Conservation (phyloP, 2,797 vertebrate genomes). For the Helicolenus hilgendorfi region DNA sequence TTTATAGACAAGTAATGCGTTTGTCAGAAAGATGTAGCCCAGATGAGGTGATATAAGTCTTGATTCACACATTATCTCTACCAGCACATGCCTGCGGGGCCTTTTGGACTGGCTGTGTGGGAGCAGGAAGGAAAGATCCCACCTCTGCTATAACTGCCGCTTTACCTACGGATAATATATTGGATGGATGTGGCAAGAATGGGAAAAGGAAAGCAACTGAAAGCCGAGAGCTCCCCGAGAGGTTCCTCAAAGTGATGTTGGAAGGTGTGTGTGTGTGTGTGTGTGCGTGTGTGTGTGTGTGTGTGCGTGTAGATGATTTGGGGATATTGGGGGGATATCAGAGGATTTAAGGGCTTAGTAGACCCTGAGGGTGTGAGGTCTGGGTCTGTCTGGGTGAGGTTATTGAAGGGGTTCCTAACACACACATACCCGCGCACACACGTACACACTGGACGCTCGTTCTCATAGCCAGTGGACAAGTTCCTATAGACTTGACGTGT, state of each 20-base stretch:
- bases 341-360: constrained; percentile 79
- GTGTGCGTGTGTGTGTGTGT: too few species aligned
- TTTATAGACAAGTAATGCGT: constrained; percentile 13
- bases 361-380: constrained; percentile 81
- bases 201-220: constrained; percentile 69
- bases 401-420: constrained; percentile 66
- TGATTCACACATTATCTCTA: constrained; percentile 45
- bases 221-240: constrained; percentile 76
- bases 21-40: background rate
- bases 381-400: constrained; percentile 69
- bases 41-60: constrained; percentile 24
- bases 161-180: constrained; percentile 62
- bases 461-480: constrained; percentile 49
- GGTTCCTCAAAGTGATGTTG: constrained; percentile 73
- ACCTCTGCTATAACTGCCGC: constrained; percentile 52
- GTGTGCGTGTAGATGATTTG: constrained; percentile 61
- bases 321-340: constrained; percentile 79
- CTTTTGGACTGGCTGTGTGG: constrained; percentile 39
- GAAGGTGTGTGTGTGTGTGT: constrained; percentile 35
- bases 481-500: constrained; percentile 51
- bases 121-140: constrained; percentile 60
- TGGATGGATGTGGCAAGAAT: constrained; percentile 65
- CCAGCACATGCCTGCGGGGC: constrained; percentile 46
- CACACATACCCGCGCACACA: constrained; percentile 16
- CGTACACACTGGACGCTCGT: constrained; percentile 4